Evolutionary conservation across 2,888 invertebrate species (phyloP).

Genomic region (Ypsolopha scabrella): DNA sequence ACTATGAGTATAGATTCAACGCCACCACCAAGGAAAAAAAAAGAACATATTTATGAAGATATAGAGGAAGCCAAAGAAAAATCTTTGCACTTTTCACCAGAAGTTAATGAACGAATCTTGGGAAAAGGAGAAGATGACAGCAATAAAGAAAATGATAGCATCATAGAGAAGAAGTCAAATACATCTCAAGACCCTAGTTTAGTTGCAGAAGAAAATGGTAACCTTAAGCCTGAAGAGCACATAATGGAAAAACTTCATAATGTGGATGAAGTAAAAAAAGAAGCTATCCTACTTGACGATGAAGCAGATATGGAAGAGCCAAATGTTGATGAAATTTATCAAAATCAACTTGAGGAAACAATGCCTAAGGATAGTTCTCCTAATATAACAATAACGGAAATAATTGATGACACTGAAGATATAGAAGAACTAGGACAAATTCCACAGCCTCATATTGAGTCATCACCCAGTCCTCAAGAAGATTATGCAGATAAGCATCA

Average conservation of each 20-base stretch:
- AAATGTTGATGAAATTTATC: conserved; percentile 54
- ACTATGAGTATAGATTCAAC: conserved; percentile 45
- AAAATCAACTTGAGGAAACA: conserved; percentile 49
- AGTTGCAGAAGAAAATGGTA: conserved; percentile 39
- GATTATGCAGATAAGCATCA: neutral
- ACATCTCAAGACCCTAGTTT: conserved; percentile 62
- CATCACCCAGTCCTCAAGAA: conserved; percentile 42
- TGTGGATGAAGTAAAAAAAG: conserved; percentile 36
- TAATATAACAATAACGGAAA: conserved; percentile 62
- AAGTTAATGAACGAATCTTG: conserved; percentile 37
- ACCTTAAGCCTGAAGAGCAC: conserved; percentile 43
- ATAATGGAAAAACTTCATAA: conserved; percentile 60
- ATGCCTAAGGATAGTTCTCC: conserved; percentile 45
- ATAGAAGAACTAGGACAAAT: conserved; percentile 33
- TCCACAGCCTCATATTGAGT: conserved; percentile 42
- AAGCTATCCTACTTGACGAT: conserved; percentile 45
- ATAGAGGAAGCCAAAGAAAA: conserved; percentile 64
- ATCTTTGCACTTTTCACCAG: conserved; percentile 58
- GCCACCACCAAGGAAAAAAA: conserved; percentile 60
- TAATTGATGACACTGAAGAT: conserved; percentile 43
- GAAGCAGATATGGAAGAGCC: conserved; percentile 55
- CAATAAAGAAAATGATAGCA: conserved; percentile 58
- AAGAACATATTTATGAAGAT: conserved; percentile 75
- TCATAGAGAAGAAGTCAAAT: conserved; percentile 51
- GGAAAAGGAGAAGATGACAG: conserved; percentile 38